These are phyloP conservation scores for Musca vetustissima DNA, from an alignment of 1,140 invertebrate species.

Conservation along the genomic window DNA sequence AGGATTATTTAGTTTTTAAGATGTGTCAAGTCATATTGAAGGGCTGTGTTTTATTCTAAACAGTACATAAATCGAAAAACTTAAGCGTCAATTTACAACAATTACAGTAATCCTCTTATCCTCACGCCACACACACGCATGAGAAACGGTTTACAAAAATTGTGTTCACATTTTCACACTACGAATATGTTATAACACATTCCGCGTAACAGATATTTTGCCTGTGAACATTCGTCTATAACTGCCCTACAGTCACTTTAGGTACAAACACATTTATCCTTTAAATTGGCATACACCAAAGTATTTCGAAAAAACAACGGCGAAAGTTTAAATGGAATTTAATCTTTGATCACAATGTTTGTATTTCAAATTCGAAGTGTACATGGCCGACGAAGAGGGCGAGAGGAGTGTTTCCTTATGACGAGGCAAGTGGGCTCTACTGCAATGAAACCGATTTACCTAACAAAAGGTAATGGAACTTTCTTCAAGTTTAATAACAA, in stretches of 20 bases:
- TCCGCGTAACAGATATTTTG: no score
- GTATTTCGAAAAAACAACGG: neutral
- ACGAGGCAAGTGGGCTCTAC: no score
- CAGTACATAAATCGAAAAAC: neutral
- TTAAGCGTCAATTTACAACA: slow-evolving; percentile 18
- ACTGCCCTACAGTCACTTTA: neutral
- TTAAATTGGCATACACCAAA: neutral
- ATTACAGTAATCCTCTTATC: slow-evolving; percentile 20
- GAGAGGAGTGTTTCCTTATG: no score
- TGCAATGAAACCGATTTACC: neutral
- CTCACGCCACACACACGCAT: neutral
- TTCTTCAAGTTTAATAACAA: slow-evolving; percentile 14
- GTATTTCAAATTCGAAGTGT: no score
- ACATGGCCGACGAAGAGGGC: no score
- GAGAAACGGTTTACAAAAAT: no score
- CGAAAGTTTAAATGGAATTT: slow-evolving; percentile 5
- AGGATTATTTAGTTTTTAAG: no score
- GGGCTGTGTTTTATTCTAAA: no score
- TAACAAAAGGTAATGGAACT: neutral
- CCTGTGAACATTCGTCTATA: no score
- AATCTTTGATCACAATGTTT: neutral
- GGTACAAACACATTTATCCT: neutral
- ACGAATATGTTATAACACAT: no score
- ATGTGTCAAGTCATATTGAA: no score
- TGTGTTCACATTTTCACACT: no score